phyloP scores from a whole-genome alignment of 2,888 invertebrate species.

The Dichetophora obliterata region DNA sequence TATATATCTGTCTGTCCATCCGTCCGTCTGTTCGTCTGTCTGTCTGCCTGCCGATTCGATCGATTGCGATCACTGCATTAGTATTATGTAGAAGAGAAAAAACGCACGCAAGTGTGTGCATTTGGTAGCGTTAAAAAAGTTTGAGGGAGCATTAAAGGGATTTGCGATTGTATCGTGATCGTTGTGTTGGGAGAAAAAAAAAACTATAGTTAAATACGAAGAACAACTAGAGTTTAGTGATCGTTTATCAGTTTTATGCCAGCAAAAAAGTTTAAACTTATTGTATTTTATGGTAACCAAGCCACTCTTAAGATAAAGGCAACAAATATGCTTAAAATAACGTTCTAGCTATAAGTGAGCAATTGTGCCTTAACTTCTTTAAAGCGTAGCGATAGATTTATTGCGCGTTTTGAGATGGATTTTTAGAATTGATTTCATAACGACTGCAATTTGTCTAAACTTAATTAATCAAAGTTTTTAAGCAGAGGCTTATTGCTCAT shows the following conservation, averaged over 20 bases:
- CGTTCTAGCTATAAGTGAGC: not conserved
- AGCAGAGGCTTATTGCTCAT: too few species aligned
- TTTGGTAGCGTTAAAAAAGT: not conserved
- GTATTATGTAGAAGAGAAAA: not conserved
- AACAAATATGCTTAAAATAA: not conserved
- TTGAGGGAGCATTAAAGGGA: not conserved
- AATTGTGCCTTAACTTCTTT: too few species aligned
- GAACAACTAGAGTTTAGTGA: slow-evolving; percentile 2
- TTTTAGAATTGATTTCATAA: too few species aligned
- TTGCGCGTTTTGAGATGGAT: too few species aligned
- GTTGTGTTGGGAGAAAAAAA: not conserved
- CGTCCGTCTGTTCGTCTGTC: not conserved
- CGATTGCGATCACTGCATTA: slow-evolving; percentile 18
- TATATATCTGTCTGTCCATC: slow-evolving; percentile 11
- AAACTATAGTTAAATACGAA: too few species aligned
- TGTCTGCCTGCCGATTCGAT: slow-evolving; percentile 4
- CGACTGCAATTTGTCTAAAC: too few species aligned
- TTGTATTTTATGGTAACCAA: not conserved
- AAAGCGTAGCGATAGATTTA: too few species aligned
- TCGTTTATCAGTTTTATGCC: slow-evolving; percentile 13
- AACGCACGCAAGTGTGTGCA: not conserved
- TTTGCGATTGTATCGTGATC: not conserved
- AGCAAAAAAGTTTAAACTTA: not conserved
- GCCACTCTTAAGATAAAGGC: too few species aligned
- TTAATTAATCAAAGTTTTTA: too few species aligned